These are phyloP conservation scores for Chionis minor DNA, from an alignment of 2,113 vertebrate genomes.

Conservation along the genomic window DNA sequence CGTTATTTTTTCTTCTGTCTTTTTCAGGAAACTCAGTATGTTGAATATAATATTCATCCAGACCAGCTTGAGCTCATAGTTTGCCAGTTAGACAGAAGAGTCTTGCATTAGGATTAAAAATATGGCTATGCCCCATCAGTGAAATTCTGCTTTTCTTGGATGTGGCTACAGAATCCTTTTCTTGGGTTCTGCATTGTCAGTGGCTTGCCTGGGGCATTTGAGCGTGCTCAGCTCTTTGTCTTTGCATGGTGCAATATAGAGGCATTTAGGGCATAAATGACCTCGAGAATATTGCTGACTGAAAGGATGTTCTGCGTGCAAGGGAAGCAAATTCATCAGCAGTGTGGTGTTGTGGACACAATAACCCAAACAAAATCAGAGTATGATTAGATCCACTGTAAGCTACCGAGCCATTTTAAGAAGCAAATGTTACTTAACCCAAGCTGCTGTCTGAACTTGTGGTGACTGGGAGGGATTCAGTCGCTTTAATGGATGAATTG, in stretches of 20 bases:
- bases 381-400: not conserved
- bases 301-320: not conserved
- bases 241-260: fast-evolving
- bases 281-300: not conserved
- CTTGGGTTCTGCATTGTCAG: not conserved
- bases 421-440: not conserved
- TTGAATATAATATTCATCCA: not conserved
- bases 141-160: not conserved
- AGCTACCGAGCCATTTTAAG: not conserved
- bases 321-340: not conserved
- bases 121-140: fast-evolving
- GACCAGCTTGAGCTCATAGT: not conserved
- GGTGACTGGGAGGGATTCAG: not conserved
- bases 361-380: not conserved
- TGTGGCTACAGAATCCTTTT: not conserved
- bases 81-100: not conserved
- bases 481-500: not conserved
- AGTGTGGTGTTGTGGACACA: not conserved
- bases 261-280: not conserved
- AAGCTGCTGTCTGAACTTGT: not conserved
- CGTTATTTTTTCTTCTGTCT: not conserved
- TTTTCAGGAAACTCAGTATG: not conserved
- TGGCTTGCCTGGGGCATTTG: not conserved
- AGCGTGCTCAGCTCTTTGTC: not conserved
- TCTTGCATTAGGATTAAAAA: not conserved